phyloP scores from a whole-genome alignment of 1,140 invertebrate genomes.

The Adoxophyes honmai region DNA sequence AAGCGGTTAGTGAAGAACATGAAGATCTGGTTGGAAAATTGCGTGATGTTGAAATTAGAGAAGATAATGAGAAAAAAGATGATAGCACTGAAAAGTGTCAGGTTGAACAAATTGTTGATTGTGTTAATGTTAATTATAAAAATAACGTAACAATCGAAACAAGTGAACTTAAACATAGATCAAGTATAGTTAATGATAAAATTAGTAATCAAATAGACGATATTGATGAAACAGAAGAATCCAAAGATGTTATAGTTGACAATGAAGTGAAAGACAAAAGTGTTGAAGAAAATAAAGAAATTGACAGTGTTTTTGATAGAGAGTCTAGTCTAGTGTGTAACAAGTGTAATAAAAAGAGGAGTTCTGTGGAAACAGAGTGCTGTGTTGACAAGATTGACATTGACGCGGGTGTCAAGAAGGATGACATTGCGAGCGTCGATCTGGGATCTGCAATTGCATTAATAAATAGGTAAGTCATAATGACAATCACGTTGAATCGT shows the following conservation, averaged over 20 bases:
- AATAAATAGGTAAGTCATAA: conserved; percentile 85
- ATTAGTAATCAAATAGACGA: neutral
- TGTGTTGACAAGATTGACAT: conserved; percentile 6
- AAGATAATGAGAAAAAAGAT: neutral
- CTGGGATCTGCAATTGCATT: conserved; percentile 58
- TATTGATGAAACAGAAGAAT: neutral
- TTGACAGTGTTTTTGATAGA: neutral
- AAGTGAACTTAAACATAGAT: neutral
- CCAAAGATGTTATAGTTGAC: neutral
- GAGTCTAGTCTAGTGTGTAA: conserved; percentile 16
- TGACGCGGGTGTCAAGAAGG: conserved; percentile 22
- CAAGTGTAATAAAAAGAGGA: conserved; percentile 21
- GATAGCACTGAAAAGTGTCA: neutral
- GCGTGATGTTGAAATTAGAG: too few species aligned
- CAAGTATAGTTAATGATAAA: neutral
- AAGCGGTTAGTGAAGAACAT: conserved; percentile 4
- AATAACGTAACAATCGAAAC: neutral
- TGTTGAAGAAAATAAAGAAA: conserved; percentile 1
- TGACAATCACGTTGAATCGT: conserved; percentile 98
- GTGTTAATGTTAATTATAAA: neutral
- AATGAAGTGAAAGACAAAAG: neutral
- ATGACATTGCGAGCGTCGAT: conserved; percentile 49
- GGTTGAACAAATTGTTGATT: too few species aligned
- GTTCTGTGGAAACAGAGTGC: conserved; percentile 16
- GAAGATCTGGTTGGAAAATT: conserved; percentile 8